phyloP scores from a whole-genome alignment of 2,888 invertebrate species.

The Leptopilina myrica region DNA sequence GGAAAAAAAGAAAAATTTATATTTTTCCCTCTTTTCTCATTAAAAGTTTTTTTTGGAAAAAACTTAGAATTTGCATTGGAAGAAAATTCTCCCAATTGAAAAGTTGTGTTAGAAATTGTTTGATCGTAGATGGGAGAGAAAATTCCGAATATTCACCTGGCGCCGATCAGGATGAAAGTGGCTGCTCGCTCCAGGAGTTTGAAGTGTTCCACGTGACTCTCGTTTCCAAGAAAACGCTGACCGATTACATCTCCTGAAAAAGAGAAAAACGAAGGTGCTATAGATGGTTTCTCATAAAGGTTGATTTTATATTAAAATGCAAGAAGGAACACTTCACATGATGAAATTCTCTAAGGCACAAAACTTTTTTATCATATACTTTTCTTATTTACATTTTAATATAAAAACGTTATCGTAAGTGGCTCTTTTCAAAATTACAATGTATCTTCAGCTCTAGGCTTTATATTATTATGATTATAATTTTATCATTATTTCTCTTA shows the following conservation, averaged over 20 bases:
- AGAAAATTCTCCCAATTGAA: conserved; percentile 24
- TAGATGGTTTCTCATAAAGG: conserved; percentile 23
- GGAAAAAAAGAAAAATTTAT: too few species aligned
- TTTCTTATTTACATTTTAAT: conserved; percentile 22
- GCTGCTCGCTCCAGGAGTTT: conserved; percentile 92
- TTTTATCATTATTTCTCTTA: too few species aligned
- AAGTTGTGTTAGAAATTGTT: conserved; percentile 1
- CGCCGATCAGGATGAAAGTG: conserved; percentile 91
- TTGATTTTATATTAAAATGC: conserved; percentile 37
- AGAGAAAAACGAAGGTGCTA: conserved; percentile 62
- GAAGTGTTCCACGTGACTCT: conserved; percentile 90
- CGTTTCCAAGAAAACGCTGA: conserved; percentile 88
- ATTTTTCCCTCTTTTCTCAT: neutral
- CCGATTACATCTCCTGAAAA: conserved; percentile 85
- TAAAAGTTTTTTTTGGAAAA: neutral
- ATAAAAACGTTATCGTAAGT: neutral
- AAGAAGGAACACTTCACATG: conserved; percentile 24
- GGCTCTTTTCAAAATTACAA: neutral
- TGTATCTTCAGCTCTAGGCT: too few species aligned
- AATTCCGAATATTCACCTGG: conserved; percentile 81
- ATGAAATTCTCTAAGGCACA: conserved; percentile 18
- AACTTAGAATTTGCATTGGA: conserved; percentile 15
- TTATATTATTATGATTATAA: too few species aligned
- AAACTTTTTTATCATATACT: conserved; percentile 24
- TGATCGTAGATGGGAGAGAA: conserved; percentile 14